Evolutionary conservation across 2,113 vertebrate species (phyloP).

Genomic region (Carollia perspicillata): DNA sequence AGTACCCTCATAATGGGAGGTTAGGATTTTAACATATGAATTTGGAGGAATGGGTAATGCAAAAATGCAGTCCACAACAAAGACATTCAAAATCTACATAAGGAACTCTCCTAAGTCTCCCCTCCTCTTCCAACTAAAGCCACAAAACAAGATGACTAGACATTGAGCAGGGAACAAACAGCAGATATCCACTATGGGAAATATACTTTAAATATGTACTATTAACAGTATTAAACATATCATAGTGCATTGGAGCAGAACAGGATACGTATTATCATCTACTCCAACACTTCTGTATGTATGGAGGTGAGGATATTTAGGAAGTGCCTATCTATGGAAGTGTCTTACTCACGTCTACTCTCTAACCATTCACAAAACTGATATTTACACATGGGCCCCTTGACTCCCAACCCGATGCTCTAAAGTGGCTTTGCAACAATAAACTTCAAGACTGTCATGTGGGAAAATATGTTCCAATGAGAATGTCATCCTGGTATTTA

Average conservation of each 20-base stretch:
- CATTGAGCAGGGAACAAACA: not conserved
- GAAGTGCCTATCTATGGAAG: not conserved
- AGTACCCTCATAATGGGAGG: not conserved
- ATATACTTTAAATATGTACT: not conserved
- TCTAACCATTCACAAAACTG: not conserved
- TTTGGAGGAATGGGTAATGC: not conserved
- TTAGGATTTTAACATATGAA: not conserved
- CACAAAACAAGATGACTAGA: not conserved
- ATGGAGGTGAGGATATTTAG: not conserved
- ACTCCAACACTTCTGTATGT: not conserved
- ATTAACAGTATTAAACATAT: not conserved
- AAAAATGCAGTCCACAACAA: not conserved
- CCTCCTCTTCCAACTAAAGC: not conserved
- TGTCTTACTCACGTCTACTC: not conserved
- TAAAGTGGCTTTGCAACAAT: not conserved
- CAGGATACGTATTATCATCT: not conserved
- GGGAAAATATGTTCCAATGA: not conserved
- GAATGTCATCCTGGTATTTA: not conserved
- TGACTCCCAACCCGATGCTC: not conserved
- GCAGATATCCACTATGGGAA: not conserved
- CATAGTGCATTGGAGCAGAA: not conserved
- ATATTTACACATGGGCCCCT: not conserved
- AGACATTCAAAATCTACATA: not conserved
- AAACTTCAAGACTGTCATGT: not conserved
- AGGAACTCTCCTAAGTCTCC: not conserved